Evolutionary conservation across 2,888 invertebrate genomes (phyloP), one percentile per base, ranked within the genome.

Genomic region (Apotomis turbidana): DNA sequence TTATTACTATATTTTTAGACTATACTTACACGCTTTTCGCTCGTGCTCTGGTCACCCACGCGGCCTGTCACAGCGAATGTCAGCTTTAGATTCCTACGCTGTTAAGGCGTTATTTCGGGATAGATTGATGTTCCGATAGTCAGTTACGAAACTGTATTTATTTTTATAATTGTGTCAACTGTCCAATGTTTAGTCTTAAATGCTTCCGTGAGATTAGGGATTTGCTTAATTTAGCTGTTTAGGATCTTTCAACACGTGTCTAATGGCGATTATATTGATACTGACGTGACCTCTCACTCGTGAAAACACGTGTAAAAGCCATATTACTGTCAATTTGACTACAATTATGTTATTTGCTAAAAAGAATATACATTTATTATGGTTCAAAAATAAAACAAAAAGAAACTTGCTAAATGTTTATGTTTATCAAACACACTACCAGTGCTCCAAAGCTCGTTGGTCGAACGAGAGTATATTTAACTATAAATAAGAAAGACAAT

Each of bases 91-190:
- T 72, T 68, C 59, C 68, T 36, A 15, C 63, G 68, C 68, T 61
- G 72, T 72, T 72, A 58, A 72, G 72, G 68, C 67, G 71, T 68
- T 72, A 72, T 72, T 72, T 72, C 15, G 57, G 72, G 72, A 68
- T 58, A 68, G 72, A 72, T 68, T 55, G 68, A 72, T 59, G 71
- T 49, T 55, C 61, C 51, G 71, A 71, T 71, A 71, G 61, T 44
- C 13, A 9, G 41, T 61, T 68, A 61, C 71, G 71, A 44, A 68
- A 68, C 36, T 8, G 12, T 57, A 59, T 66, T 71, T 71, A 71
- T 71, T 71, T 71, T 71, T 62, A 68, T 62, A 62, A 57, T 62
- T 57, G 41, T 57, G 57, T 66, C 54, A 55, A 67, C 61, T 49
- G 54, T 66, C 49, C 51, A 44, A 57, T 71, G 61, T 9, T 41